Base-by-base conservation (phyloP, 2,797 vertebrate species). In the Tangara arthus region DNA sequence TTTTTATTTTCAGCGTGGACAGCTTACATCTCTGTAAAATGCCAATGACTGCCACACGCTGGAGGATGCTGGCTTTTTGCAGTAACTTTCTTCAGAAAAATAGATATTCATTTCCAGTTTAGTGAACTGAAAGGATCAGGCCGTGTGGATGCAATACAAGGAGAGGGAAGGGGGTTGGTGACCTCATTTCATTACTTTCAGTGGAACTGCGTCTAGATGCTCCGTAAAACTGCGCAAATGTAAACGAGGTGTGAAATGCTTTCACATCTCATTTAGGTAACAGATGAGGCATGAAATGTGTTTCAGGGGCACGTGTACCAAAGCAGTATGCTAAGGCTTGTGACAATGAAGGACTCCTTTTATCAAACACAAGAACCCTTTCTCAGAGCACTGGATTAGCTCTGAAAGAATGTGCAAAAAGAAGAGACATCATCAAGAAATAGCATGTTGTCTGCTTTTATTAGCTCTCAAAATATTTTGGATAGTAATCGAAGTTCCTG, bases 221-320 rank as follows among this genome's bases (percentile, higher is more conserved):
- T 97, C 86, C 46, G 66, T 96, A 98, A 97, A 97, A 96, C 90
- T 86, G 83, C 2, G 7, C 83, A 96, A 98, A 98, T 97, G 97
- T 97, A 98, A 97, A 97, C 93, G 92, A 98, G 96, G 96, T 98
- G 97, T 97, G 97, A 98, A 97, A 97, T 97, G 96, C 96, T 97
- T 97, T 98, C 97, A 97, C 96, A 97, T 98, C 97, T 98, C 97
- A 98, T 98, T 98, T 97, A 97, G 95, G 95, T 95, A 97, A 97
- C 96, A 97, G 96, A 98, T 98, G 97, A 98, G 96, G 96, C 97
- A 95, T 97, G 97, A 98, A 98, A 98, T 97, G 95, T 96, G 93
- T 97, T 98, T 97, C 97, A 94, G 70, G 96, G 96, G 94, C 97
- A 95, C 63, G 16, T 56, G 92, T 91, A 95, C 92, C 85, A 64